Base-by-base conservation (phyloP, 2,113 vertebrate species). In the Pygathrix nemaeus region DNA sequence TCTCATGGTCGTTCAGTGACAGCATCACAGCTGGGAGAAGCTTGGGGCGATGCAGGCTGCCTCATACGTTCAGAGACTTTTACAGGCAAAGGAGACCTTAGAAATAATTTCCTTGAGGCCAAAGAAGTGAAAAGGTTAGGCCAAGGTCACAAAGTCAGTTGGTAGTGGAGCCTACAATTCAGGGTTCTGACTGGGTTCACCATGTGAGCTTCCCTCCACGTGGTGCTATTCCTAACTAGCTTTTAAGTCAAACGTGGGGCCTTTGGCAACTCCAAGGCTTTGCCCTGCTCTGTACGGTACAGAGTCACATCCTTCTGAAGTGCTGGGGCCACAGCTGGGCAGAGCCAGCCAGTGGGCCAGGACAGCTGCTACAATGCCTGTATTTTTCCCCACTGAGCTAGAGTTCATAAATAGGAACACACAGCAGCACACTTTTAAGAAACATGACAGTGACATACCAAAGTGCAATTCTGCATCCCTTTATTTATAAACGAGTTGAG, bases 401-500 rank as follows among this genome's bases (percentile, higher is more conserved):
- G 95, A 92, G 90, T 40, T 87, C 92, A 89, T 94, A 96, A 95
- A 94, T 13, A 96, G 90, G 92, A 96, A 90, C 81, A 73, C 93
- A 88, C 45, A 64, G 95, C 96, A 96, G 94, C 94, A 97, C 20
- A 1, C 68, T 96, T 87, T 93, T 18, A 72, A 95, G 80, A 96
- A 98, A 98, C 97, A 97, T 45, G 86, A 96, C 68, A 72, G 96
- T 52, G 86, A 96, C 68, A 72, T 84, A 90, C 66, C 40, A 88
- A 98, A 97, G 94, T 97, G 98, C 97, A 98, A 97, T 98, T 84
- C 68, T 96, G 85, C 50, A 83, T 98, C 96, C 80, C 25, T 1
- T 2, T 98, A 96, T 98, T 98, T 98, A 97, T 96, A 98, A 97
- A 98, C 38, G 6, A 57, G 79, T 96, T 81, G 80, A 76, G 78